phyloP scores from a whole-genome alignment of 1,140 invertebrate genomes.

The Trinorchestia longiramus region DNA sequence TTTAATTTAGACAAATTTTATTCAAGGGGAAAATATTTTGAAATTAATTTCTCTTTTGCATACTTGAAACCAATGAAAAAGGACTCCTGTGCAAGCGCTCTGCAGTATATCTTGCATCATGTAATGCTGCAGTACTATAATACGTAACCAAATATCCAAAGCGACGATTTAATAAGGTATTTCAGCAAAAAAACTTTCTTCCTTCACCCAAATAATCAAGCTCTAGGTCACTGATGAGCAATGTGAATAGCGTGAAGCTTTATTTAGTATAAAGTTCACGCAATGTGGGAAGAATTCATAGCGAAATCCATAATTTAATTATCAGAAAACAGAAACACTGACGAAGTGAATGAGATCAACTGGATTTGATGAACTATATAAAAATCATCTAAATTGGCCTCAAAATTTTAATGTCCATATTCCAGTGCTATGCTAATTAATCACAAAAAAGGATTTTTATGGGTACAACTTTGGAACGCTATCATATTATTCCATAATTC shows the following conservation, averaged over 20 bases:
- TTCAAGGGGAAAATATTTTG: too few relatives aligned
- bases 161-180: too few relatives aligned
- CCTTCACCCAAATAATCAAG: too few relatives aligned
- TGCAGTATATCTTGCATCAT: not conserved
- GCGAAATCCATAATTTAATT: not conserved
- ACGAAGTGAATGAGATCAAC: not conserved
- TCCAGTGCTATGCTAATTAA: too few relatives aligned
- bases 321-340: not conserved
- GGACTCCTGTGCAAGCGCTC: not conserved
- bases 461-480: too few relatives aligned
- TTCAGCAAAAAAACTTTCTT: not conserved
- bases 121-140: too few relatives aligned
- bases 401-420: not conserved
- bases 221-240: too few relatives aligned
- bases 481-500: too few relatives aligned
- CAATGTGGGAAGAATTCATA: not conserved
- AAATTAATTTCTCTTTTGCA: not conserved
- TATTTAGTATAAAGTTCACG: not conserved
- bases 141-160: too few relatives aligned
- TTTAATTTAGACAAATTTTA: too few relatives aligned
- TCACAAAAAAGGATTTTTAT: too few relatives aligned
- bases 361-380: not conserved
- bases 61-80: not conserved
- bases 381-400: not conserved
- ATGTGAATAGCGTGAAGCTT: not conserved